Base-by-base conservation (phyloP, 2,113 vertebrate genomes). In the Pungitius pungitius region DNA sequence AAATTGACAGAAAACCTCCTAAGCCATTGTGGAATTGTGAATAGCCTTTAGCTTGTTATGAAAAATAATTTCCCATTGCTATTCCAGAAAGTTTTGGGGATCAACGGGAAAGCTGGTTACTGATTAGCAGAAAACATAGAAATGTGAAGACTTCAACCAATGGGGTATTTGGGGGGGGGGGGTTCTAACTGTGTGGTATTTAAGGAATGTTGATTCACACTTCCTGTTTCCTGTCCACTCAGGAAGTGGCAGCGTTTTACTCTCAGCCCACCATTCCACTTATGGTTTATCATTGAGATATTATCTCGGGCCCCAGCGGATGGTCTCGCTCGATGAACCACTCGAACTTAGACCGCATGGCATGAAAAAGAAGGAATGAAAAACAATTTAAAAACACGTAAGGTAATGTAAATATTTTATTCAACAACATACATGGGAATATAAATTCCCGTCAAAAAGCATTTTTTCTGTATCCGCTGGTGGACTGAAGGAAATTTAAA, bases 161-260 rank as follows among this genome's bases (percentile, higher is more conserved):
- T 73, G 49, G 60, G 26, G 12, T 1, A 8, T 57, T 17, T 5
- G 20, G 56, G 58, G 8, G 3, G 33, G 33, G 33, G 5, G 33
- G 5, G 33, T 33, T 77, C 51, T 61, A 61, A 35, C 35, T 81
- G 24, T 77, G 62, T 81, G 86, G 82, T 55, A 91, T 90, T 82
- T 85, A 5, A 77, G 78, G 89, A 93, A 93, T 89, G 91, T 89
- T 90, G 84, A 93, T 62, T 85, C 89, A 86, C 78, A 81, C 89
- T 93, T 94, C 92, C 93, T 91, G 85, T 93, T 94, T 93, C 92
- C 77, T 82, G 77, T 85, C 56, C 76, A 64, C 73, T 81, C 87
- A 91, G 93, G 93, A 94, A 93, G 86, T 83, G 71, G 79, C 69
- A 57, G 78, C 52, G 77, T 84, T 87, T 82, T 84, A 82, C 83